Conservation (phyloP, 2,888 invertebrate genomes). For the Thalpophila matura region DNA sequence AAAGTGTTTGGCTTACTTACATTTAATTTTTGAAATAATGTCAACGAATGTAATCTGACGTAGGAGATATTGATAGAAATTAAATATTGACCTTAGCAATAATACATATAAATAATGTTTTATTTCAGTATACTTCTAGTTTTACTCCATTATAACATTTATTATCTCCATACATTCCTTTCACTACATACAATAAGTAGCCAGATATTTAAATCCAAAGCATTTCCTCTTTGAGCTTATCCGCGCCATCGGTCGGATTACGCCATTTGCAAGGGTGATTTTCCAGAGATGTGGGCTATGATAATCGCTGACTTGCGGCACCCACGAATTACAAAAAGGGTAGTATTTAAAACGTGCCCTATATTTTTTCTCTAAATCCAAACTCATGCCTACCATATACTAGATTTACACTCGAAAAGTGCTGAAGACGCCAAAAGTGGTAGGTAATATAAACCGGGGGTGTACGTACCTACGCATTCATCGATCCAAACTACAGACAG, state of each 20-base stretch:
- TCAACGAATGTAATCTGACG: conserved; percentile 91
- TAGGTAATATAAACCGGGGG: conserved; percentile 29
- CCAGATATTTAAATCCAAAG: conserved; percentile 1
- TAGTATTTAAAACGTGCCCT: neutral
- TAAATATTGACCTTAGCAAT: conserved; percentile 91
- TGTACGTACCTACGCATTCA: conserved; percentile 39
- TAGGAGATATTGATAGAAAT: conserved; percentile 90
- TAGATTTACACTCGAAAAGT: conserved; percentile 3
- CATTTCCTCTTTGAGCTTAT: conserved; percentile 22
- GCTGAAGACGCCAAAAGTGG: conserved; percentile 10
- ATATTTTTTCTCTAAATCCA: neutral
- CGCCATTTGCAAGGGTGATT: conserved; percentile 30
- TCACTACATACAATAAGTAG: neutral
- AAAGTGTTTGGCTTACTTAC: conserved; percentile 89
- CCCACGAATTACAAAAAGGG: conserved; percentile 3
- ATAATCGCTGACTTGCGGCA: conserved; percentile 5
- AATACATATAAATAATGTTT: conserved; percentile 85
- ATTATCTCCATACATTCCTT: neutral
- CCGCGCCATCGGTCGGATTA: conserved; percentile 30
- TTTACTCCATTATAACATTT: conserved; percentile 72
- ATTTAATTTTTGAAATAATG: conserved; percentile 88
- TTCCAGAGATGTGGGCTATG: conserved; percentile 21
- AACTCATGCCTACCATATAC: neutral
- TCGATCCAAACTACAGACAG: conserved; percentile 55
- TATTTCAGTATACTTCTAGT: conserved; percentile 73